Base-by-base conservation (phyloP, 2,888 invertebrate genomes). In the Branchellion lobata region DNA sequence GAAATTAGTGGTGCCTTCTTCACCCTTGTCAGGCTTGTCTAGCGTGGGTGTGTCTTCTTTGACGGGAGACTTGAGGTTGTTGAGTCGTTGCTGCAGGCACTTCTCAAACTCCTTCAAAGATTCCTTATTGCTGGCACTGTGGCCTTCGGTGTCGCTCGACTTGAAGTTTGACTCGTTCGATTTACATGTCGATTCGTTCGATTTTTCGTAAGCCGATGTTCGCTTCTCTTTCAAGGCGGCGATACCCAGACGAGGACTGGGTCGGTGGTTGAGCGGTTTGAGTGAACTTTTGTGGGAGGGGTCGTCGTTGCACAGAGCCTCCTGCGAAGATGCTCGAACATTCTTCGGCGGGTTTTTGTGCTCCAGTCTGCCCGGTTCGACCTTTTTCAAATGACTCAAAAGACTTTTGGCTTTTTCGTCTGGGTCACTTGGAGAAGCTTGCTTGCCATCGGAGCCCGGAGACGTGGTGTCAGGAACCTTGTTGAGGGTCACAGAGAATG, bases 401-500 rank as follows among this genome's bases (percentile, higher is more conserved):
- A 57, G 21, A 57, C 24, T 57, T 57, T 57, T 57, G 3, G 61
- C 21, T n/a, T 57, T 57, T 57, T 57, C 61, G 5, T 57, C 61
- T 5, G 29, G 27, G 3, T 69, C 33, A 29, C 14, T 14, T 5
- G 69, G 14, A n/a, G 69, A 31, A 11, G 18, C 33, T 34, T 31
- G 31, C 29, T 75, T 36, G 27, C 31, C 53, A 0, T 75, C 75
- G 14, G 57, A 51, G 27, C n/a, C 53, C 21, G 31, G 24, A 2
- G 40, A 36, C 8, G 75, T 51, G n/a, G n/a, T n/a, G n/a, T n/a
- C n/a, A 3, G 53, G 21, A 14, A 36, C 72, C 29, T 72, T 72
- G 29, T 33, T 36, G 24, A 72, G 33, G n/a, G 21, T n/a, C 8
- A 36, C 82, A 68, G 83, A 82, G 24, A 84, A 83, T 77, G 85